These are phyloP conservation scores for Nylanderia fulva DNA, from an alignment of 1,140 invertebrate species.

Conservation along the genomic window DNA sequence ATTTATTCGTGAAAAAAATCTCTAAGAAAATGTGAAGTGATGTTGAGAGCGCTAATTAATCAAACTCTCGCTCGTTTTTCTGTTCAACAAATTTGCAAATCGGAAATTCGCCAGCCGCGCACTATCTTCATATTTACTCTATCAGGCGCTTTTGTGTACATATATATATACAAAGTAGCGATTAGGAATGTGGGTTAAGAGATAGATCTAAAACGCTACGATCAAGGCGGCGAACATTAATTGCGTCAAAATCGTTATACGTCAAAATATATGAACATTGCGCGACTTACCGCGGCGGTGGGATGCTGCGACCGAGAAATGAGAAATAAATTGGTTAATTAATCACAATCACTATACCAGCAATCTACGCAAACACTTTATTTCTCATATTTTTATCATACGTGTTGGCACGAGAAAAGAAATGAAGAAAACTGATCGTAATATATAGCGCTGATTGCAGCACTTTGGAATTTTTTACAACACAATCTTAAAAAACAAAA, in stretches of 20 bases:
- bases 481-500: neutral
- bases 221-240: slow-evolving; percentile 59
- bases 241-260: slow-evolving; percentile 50
- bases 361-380: slow-evolving; percentile 27
- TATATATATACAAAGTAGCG: neutral
- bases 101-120: slow-evolving; percentile 4
- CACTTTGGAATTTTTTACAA: neutral
- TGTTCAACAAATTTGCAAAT: slow-evolving; percentile 5
- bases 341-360: slow-evolving; percentile 21
- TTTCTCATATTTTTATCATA: neutral
- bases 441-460: neutral
- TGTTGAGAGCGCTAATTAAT: slow-evolving; percentile 15
- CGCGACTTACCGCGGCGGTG: slow-evolving; percentile 90
- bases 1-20: slow-evolving; percentile 33
- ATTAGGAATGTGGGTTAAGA: slow-evolving; percentile 42
- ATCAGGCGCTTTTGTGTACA: slow-evolving; percentile 38
- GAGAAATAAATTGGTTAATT: slow-evolving; percentile 82
- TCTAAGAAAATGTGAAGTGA: neutral
- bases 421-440: neutral
- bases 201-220: slow-evolving; percentile 26
- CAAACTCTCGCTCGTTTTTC: slow-evolving; percentile 18
- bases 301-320: slow-evolving; percentile 88
- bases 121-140: slow-evolving; percentile 28
- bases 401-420: neutral
- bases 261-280: slow-evolving; percentile 64